Conservation (phyloP, 2,888 invertebrate species). For the Drosophila infuscata region DNA sequence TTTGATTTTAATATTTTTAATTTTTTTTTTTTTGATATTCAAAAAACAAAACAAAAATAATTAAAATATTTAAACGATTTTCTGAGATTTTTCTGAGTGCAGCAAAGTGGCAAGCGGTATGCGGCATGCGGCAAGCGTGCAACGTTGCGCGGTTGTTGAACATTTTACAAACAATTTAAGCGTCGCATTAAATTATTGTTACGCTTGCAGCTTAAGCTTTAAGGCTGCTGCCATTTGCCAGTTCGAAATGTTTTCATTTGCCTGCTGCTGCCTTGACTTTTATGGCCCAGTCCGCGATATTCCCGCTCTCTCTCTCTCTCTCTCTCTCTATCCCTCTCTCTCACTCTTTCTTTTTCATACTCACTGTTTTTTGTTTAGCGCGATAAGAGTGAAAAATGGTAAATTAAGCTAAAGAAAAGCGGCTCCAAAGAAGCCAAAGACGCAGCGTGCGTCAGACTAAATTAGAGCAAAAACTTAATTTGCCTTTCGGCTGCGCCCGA, state of each 20-base stretch:
- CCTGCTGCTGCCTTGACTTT: constrained; percentile 62
- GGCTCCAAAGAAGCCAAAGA: constrained; percentile 56
- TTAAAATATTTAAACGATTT: not conserved
- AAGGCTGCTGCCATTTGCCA: constrained; percentile 67
- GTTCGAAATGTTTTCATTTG: constrained; percentile 13
- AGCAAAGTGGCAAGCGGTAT: constrained; percentile 10
- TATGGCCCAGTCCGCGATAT: constrained; percentile 55
- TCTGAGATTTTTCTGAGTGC: not conserved
- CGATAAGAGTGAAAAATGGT: constrained; percentile 81
- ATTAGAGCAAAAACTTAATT: constrained; percentile 81
- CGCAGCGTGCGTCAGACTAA: constrained; percentile 75
- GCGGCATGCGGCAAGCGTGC: constrained; percentile 17
- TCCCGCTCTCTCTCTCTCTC: not conserved
- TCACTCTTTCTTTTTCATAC: constrained; percentile 6
- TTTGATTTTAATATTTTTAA: not conserved
- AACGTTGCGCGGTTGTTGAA: constrained; percentile 69
- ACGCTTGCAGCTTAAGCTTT: constrained; percentile 73
- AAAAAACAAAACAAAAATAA: not conserved
- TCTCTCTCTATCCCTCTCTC: not conserved
- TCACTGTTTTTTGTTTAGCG: constrained; percentile 21
- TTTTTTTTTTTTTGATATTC: not conserved
- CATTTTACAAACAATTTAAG: constrained; percentile 80
- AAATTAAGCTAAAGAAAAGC: constrained; percentile 75
- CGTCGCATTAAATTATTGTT: constrained; percentile 82
- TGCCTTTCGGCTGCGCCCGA: constrained; percentile 75